Base-by-base conservation (phyloP, 2,797 vertebrate genomes). In the Anabas testudineus region DNA sequence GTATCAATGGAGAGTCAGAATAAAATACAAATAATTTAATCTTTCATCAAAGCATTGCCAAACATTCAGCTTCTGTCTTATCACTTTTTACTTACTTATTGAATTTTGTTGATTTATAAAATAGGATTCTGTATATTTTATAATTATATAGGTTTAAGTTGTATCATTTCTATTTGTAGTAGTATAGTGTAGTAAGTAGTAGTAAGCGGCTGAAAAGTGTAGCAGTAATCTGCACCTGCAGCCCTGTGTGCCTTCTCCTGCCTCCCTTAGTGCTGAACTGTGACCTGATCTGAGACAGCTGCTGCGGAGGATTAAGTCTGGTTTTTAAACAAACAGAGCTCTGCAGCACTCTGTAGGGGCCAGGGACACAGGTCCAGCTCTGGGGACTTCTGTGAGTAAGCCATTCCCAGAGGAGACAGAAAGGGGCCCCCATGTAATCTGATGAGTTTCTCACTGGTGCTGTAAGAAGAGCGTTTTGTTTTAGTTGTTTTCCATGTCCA, bases 241-340 rank as follows among this genome's bases (percentile, higher is more conserved):
- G 70, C 68, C 70, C 58, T 69, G 52, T 28, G 42, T 5, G 39
- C 43, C 46, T 39, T 52, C 57, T 76, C 64, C 67, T 45, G 4
- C 32, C 36, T 66, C 80, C 72, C 76, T 70, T 39, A 37, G 67
- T 67, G 37, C 82, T 63, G 82, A 87, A 73, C 84, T 74, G 78
- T 59, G 79, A 89, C 82, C 86, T 90, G 88, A 94, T 93, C 89
- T 90, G 71, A 84, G 78, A 81, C 94, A 94, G 91, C 94, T 94
- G 93, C 92, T 92, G 73, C 46, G 24, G 60, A 81, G 91, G 93
- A 94, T 94, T 93, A 94, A 89, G 87, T 85, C 87, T 91, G 68
- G 63, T 82, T 85, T 92, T 87, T 93, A 92, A 94, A 91, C 90
- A 94, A 93, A 93, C 91, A 90, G 68, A 72, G 83, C 79, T 78